These are phyloP conservation scores for Furcifer pardalis DNA, from an alignment of 2,797 vertebrate species.

Conservation along the genomic window DNA sequence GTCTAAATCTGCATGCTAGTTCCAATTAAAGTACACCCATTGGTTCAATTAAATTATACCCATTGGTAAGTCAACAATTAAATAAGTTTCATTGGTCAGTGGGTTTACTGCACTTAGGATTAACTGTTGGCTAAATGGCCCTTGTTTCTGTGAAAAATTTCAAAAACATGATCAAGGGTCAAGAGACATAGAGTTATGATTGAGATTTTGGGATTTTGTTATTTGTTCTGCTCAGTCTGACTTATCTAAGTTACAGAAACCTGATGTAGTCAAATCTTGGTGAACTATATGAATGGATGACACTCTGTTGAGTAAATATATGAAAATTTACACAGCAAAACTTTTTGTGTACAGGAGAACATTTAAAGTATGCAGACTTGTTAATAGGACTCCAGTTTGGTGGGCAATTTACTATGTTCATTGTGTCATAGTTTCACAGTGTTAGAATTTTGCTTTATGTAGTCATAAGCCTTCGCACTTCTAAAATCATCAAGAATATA, in stretches of 20 bases:
- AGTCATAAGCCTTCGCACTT: background rate
- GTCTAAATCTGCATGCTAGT: no score
- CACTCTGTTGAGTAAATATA: background rate
- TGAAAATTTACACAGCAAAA: background rate
- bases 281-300: background rate
- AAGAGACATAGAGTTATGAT: no score
- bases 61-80: no score
- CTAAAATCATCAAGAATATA: background rate
- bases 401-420: background rate
- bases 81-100: no score
- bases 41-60: no score
- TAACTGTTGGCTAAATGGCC: no score
- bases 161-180: no score
- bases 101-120: no score
- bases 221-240: background rate
- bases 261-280: background rate
- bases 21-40: no score
- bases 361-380: background rate
- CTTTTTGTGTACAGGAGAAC: background rate
- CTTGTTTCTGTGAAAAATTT: no score
- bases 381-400: background rate
- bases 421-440: background rate
- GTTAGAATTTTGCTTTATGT: background rate
- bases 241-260: no score
- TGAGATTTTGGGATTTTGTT: background rate